Conservation (phyloP, 2,797 vertebrate species). For the Cryptoprocta ferox region DNA sequence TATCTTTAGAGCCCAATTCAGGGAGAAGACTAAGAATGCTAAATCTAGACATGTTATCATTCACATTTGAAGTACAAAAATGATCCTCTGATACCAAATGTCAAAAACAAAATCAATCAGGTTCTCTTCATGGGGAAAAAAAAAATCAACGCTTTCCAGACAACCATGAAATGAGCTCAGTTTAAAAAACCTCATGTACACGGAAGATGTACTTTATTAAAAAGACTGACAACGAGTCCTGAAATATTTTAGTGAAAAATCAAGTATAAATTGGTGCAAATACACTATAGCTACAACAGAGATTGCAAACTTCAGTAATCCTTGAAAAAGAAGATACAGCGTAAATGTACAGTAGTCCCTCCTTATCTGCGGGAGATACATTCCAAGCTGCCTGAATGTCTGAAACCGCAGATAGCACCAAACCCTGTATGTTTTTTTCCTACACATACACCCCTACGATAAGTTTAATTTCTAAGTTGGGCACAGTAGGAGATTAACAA, state of each 20-base stretch:
- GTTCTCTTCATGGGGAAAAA: not conserved
- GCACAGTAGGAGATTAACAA: not conserved
- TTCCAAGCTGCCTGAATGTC: not conserved
- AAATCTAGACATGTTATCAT: not conserved
- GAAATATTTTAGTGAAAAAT: not conserved
- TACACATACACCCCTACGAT: not conserved
- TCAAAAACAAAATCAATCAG: not conserved
- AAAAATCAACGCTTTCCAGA: not conserved
- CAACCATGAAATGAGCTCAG: not conserved
- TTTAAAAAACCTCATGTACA: not conserved
- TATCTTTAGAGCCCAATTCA: not conserved
- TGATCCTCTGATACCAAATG: not conserved
- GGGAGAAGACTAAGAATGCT: not conserved
- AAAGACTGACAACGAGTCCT: not conserved
- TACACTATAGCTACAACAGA: not conserved
- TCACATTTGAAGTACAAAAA: conserved; percentile 21
- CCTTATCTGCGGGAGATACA: not conserved
- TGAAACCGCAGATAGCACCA: not conserved
- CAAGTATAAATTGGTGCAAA: not conserved
- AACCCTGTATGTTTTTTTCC: not conserved
- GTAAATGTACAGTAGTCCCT: not conserved
- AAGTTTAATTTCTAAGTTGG: not conserved
- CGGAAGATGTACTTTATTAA: not conserved
- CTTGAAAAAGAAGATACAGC: not conserved
- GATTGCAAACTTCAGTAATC: not conserved